These are phyloP conservation scores for Chrysomallon squamiferum DNA, from an alignment of 1,140 invertebrate genomes.

Conservation along the genomic window DNA sequence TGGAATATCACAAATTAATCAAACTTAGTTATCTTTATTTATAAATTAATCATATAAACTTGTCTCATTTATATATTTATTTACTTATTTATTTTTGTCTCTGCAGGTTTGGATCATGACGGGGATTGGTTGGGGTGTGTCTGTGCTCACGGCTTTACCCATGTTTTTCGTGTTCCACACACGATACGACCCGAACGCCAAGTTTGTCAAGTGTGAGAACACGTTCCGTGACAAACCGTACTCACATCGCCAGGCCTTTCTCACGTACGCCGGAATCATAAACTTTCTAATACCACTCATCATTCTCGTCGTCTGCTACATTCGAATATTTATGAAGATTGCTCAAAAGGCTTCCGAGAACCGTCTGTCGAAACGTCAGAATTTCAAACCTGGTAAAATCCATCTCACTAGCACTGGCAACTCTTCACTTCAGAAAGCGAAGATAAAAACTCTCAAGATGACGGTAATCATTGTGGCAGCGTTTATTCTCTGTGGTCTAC, in stretches of 20 bases:
- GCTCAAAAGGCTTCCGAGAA: constrained; percentile 47
- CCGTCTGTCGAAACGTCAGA: constrained; percentile 25
- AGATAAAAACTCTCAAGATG: constrained; percentile 63
- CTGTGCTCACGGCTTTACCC: constrained; percentile 45
- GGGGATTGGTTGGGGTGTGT: constrained; percentile 47
- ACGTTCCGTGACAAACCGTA: constrained; percentile 44
- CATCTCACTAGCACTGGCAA: constrained; percentile 55
- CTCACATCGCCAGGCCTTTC: constrained; percentile 49
- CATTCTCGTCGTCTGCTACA: constrained; percentile 53
- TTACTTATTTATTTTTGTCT: too few species aligned
- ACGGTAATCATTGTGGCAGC: constrained; percentile 60
- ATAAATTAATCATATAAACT: too few species aligned
- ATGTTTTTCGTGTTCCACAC: constrained; percentile 53
- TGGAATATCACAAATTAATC: too few species aligned
- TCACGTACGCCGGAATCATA: constrained; percentile 51
- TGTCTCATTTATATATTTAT: too few species aligned
- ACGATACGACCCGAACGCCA: constrained; percentile 21
- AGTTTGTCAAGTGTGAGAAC: constrained; percentile 46
- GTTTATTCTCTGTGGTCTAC: constrained; percentile 57
- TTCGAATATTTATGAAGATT: constrained; percentile 58
- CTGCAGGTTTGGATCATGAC: constrained; percentile 59
- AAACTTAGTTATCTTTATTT: too few species aligned
- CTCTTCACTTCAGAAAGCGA: constrained; percentile 58
- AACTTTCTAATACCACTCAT: constrained; percentile 56
- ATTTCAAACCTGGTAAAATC: constrained; percentile 31